Percentiles rank a stretch among this genome's conserved stretches.
Conservation (phyloP, 2,113 vertebrate species). For the Tupaia tana region DNA sequence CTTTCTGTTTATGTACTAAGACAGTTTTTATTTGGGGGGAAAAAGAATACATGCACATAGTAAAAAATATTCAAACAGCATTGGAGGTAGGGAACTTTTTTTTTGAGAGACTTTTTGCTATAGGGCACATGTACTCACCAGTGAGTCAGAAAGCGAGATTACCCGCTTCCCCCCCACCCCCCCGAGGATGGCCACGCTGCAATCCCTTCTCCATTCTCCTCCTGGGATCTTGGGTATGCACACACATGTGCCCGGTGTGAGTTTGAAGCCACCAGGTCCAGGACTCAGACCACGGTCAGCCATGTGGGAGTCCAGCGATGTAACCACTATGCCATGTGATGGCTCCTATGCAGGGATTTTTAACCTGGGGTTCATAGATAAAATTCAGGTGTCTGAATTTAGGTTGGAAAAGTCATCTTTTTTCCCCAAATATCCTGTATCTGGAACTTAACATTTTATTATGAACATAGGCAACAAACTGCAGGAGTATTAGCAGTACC, state of each 20-base stretch:
- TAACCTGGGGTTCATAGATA: neutral
- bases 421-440: neutral
- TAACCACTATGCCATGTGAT: too few relatives aligned
- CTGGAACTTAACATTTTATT: neutral
- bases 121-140: too few relatives aligned
- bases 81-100: neutral
- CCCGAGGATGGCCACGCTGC: too few relatives aligned
- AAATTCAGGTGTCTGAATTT: neutral
- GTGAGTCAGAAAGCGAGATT: too few relatives aligned
- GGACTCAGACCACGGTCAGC: too few relatives aligned
- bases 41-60: neutral
- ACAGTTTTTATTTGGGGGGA: neutral
- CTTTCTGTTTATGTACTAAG: neutral
- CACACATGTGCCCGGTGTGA: too few relatives aligned
- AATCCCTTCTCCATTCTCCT: too few relatives aligned
- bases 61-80: slow-evolving; percentile 6
- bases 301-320: too few relatives aligned
- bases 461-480: neutral
- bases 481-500: neutral
- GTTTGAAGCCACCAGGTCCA: too few relatives aligned
- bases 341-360: neutral
- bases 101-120: too few relatives aligned
- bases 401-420: neutral
- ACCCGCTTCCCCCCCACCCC: too few relatives aligned
- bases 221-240: too few relatives aligned